These are phyloP conservation scores for Scaptomyza hsui DNA, from an alignment of 1,140 invertebrate genomes.

Conservation along the genomic window DNA sequence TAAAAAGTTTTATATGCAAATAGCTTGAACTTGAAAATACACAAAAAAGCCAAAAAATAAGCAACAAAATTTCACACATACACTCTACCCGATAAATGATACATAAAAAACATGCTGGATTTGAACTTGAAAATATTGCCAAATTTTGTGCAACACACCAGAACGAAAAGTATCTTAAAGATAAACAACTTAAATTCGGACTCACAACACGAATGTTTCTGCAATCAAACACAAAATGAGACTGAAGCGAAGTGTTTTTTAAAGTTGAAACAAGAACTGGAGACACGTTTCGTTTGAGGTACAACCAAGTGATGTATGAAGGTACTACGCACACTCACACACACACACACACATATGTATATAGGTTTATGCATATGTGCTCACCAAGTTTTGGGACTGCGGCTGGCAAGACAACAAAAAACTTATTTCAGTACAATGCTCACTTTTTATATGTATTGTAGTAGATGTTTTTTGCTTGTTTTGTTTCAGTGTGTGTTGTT, in stretches of 20 bases:
- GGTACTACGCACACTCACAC: background rate
- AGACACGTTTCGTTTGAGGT: conserved; percentile 63
- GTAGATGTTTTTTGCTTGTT: conserved; percentile 22
- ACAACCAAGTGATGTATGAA: conserved; percentile 19
- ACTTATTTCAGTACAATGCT: conserved; percentile 7
- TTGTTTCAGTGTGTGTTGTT: conserved; percentile 15
- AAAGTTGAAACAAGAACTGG: conserved; percentile 17
- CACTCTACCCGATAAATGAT: background rate
- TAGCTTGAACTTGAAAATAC: conserved; percentile 20
- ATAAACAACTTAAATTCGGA: background rate
- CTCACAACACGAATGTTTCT: conserved; percentile 38
- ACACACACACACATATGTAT: background rate
- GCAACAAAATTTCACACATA: conserved; percentile 13
- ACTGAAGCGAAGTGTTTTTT: conserved; percentile 16
- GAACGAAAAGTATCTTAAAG: background rate
- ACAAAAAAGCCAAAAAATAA: conserved; percentile 4
- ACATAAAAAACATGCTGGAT: conserved; percentile 6
- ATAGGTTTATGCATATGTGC: background rate
- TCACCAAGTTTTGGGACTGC: conserved; percentile 11
- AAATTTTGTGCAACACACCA: background rate
- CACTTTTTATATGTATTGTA: conserved; percentile 13
- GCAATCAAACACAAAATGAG: conserved; percentile 15
- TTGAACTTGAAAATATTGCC: background rate
- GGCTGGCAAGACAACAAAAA: background rate
- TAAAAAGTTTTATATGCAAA: conserved; percentile 18